Base-by-base conservation (phyloP, 2,113 vertebrate species). In the Platichthys flesus region DNA sequence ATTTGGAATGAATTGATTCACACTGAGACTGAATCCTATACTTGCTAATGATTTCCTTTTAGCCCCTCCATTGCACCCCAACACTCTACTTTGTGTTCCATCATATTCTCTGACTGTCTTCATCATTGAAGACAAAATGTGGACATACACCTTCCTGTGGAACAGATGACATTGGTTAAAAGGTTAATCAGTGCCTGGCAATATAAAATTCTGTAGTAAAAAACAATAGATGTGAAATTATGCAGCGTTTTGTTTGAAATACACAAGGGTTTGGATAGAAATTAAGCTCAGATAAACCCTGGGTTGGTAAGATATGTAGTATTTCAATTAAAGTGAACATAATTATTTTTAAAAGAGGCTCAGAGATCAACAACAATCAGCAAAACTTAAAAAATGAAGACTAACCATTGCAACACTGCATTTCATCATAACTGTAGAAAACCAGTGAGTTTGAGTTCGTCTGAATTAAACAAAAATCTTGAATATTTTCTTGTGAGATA, bases 1-100 rank as follows among this genome's bases (percentile, higher is more conserved):
- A 95, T 93, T 94, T 95, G 96, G 96, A 99, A 97, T 97, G 96
- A 97, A 98, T 99, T 99, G 97, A 98, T 96, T 96, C 94, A 56
- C 95, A 93, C 95, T 93, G 94, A 95, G 95, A 94, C 95, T 69
- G 90, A 94, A 93, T 95, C 92, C 67, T 94, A 94, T 93, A 95
- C 94, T 95, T 95, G 92, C 93, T 96, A 96, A 96, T 96, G 95
- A 96, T 96, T 95, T 90, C 89, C 90, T 93, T 89, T 94, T 91
- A 93, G 85, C 67, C 85, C 87, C 84, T 87, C 66, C 68, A 64
- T 90, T 78, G 67, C 68, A 88, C 64, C 83, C 85, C 78, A 40
- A 47, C 71, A 58, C 55, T 64, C 63, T 81, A 77, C 82, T 81
- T 86, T 45, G 73, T 16, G 78, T 84, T 79, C 67, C 72, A 47